Conservation (phyloP, 1,140 invertebrate species). For the Lineus longissimus region DNA sequence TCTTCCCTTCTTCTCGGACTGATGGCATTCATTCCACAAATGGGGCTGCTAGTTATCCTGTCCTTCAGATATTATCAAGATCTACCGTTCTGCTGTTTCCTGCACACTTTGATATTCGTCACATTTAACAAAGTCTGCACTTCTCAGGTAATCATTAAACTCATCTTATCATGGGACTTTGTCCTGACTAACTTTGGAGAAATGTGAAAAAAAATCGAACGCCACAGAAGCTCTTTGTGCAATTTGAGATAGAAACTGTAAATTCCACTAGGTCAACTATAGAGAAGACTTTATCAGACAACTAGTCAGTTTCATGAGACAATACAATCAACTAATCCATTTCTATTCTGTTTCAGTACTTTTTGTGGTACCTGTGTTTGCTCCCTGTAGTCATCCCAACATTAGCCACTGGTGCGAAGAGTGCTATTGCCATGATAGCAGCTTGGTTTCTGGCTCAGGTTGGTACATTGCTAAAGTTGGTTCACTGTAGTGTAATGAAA, state of each 20-base stretch:
- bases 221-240: too few relatives aligned
- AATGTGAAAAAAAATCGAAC: background rate
- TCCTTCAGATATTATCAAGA: constrained; percentile 56
- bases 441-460: constrained; percentile 77
- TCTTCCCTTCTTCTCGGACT: constrained; percentile 60
- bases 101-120: constrained; percentile 83
- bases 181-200: background rate
- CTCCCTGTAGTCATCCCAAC: constrained; percentile 68
- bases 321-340: background rate
- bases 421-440: constrained; percentile 40
- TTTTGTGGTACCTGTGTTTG: constrained; percentile 91
- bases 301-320: too few relatives aligned
- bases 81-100: constrained; percentile 79
- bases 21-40: constrained; percentile 62
- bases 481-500: background rate
- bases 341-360: constrained; percentile 76
- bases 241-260: background rate
- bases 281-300: too few relatives aligned
- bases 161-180: background rate
- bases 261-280: background rate
- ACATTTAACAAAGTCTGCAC: constrained; percentile 95
- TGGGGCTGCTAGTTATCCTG: constrained; percentile 53
- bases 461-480: background rate
- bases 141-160: constrained; percentile 41
- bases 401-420: constrained; percentile 33